Evolutionary conservation across 2,797 vertebrate genomes (phyloP), one percentile per base, ranked within the genome.

Genomic region (Gallinago nigripennis): DNA sequence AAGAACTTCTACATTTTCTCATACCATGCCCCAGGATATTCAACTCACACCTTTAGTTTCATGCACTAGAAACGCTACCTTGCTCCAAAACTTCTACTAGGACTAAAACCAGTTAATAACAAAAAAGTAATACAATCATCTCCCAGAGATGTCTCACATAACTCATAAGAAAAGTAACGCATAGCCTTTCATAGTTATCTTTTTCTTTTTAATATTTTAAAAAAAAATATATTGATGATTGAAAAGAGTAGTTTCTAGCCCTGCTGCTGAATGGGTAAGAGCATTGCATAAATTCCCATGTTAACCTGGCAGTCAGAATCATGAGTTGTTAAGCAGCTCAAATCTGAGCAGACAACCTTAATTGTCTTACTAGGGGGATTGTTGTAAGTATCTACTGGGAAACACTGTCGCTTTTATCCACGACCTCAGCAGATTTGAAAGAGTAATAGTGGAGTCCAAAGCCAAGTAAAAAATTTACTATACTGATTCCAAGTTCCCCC

Each of bases 251-350:
- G 3, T 54, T 70, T 30, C 2, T 27, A 70, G 7, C 3, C 11
- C 16, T 73, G 8, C 8, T 68, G 2, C 31, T 82, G 41, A 43
- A 43, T 41, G 21, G 6, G 8, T 63, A 54, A 60, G 17, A 65
- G 2, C 4, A 27, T 3, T 84, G 5, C 14, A 35, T 16, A 37
- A 3, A 30, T 41, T 69, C 5, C 35, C 13, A 17, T 48, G 25
- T 30, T 89, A 75, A 43, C 2, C 23, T 33, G 11, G 3, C 13
- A 72, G 21, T 43, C 28, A 53, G 48, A 86, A 50, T 43, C 16
- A 43, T 3, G 2, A 37, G 18, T 31, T 1, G 0, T n/a, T 41
- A 37, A 11, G 6, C 17, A 80, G 17, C 9, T 9, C 14, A 46
- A 68, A 72, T 65, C 18, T 54, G 51, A 65, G 27, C 16, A 46